Percentiles rank a stretch among this genome's conserved stretches.
phyloP scores from a whole-genome alignment of 2,113 vertebrate species.

The Malurus cyaneus region DNA sequence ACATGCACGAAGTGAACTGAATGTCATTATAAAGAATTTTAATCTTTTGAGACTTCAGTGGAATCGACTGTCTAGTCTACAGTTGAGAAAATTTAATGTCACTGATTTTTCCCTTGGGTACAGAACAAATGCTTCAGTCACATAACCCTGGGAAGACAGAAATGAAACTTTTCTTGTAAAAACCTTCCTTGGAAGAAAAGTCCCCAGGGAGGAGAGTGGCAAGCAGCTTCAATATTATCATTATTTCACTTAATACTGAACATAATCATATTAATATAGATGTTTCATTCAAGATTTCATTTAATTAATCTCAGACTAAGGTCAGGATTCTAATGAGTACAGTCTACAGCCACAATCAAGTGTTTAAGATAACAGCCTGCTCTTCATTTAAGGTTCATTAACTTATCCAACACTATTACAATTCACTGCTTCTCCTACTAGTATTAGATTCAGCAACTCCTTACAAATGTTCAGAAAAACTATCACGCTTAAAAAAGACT shows the following conservation, averaged over 20 bases:
- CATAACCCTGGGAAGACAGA: background rate
- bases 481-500: background rate
- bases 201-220: background rate
- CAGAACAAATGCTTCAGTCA: constrained; percentile 2
- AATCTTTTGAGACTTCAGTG: background rate
- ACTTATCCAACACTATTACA: background rate
- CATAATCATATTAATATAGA: background rate
- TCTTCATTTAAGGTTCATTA: background rate
- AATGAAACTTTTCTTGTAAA: background rate
- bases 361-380: background rate
- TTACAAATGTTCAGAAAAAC: background rate
- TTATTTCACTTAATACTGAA: constrained; percentile 23
- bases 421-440: background rate
- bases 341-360: background rate
- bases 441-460: background rate
- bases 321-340: background rate
- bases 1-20: background rate
- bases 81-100: background rate
- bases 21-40: background rate
- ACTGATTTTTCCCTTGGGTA: background rate
- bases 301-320: constrained; percentile 27
- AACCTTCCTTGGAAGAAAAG: background rate
- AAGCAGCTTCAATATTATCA: constrained; percentile 1
- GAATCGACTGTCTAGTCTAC: background rate
- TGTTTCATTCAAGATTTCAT: background rate